Percentiles rank a stretch among this genome's conserved stretches.
Conservation (phyloP, 2,797 vertebrate species). For the Discoglossus pictus region DNA sequence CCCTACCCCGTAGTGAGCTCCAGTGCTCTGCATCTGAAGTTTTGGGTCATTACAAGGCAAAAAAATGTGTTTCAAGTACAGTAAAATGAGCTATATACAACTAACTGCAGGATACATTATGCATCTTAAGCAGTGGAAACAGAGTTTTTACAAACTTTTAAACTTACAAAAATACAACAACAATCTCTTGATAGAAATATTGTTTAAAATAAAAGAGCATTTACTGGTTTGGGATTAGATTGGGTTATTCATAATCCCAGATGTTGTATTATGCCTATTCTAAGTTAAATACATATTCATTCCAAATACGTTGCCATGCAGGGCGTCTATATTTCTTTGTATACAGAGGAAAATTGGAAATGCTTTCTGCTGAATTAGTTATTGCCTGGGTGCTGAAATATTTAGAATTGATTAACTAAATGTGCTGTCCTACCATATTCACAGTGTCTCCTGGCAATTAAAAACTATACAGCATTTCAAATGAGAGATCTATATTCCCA, state of each 20-base stretch:
- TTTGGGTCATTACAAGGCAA: no score
- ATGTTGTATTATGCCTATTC: constrained; percentile 41
- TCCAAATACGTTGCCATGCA: constrained; percentile 36
- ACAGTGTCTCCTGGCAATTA: constrained; percentile 39
- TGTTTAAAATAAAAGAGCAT: constrained; percentile 32
- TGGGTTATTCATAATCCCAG: constrained; percentile 47
- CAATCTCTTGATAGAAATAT: constrained; percentile 40
- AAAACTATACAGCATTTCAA: constrained; percentile 33
- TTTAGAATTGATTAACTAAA: constrained; percentile 35
- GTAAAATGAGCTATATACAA: no score
- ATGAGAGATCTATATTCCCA: constrained; percentile 29
- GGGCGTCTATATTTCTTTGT: constrained; percentile 28
- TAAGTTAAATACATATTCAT: constrained; percentile 23
- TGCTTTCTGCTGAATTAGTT: constrained; percentile 27
- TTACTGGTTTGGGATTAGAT: constrained; percentile 41
- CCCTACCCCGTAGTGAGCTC: no score
- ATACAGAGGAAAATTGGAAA: constrained; percentile 37
- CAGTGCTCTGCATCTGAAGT: no score
- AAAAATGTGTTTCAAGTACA: no score
- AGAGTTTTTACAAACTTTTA: constrained; percentile 32
- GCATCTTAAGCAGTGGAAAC: background rate
- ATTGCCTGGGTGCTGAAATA: constrained; percentile 15
- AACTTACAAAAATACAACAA: constrained; percentile 27
- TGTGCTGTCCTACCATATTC: constrained; percentile 46
- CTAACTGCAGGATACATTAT: constrained; percentile 4